Conservation (phyloP, 2,797 vertebrate genomes). For the Ambastaia sidthimunki region DNA sequence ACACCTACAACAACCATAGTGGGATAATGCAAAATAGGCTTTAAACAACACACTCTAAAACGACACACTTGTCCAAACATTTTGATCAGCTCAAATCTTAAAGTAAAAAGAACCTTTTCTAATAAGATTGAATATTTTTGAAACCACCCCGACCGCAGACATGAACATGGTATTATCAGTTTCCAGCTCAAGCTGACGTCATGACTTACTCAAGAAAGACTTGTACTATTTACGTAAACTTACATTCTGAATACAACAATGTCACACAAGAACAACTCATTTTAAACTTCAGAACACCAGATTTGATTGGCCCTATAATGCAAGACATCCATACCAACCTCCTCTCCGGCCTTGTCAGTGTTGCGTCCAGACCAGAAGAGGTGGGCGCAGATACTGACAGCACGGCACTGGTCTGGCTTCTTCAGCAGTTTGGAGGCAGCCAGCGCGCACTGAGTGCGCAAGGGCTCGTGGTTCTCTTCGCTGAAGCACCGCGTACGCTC, state of each 20-base stretch:
- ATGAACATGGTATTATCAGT: neutral
- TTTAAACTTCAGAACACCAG: neutral
- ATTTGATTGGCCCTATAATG: neutral
- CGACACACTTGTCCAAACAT: neutral
- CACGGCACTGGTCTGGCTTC: conserved; percentile 96
- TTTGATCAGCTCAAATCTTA: neutral
- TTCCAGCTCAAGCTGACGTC: neutral
- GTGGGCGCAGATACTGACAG: conserved; percentile 96
- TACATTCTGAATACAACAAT: neutral
- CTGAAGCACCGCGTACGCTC: conserved; percentile 96
- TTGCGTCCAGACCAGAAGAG: conserved; percentile 98
- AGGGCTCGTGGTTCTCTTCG: conserved; percentile 97
- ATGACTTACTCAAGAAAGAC: neutral
- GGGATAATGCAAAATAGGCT: neutral
- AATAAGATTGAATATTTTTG: neutral
- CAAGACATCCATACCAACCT: conserved; percentile 75
- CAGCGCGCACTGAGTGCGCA: conserved; percentile 95
- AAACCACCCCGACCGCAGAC: neutral
- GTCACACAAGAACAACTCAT: neutral
- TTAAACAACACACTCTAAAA: too few relatives aligned
- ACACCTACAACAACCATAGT: neutral
- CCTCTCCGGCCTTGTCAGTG: conserved; percentile 93
- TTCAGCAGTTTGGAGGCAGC: conserved; percentile 97
- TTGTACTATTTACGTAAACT: conserved; percentile 3
- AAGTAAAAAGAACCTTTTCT: neutral